Percentiles rank a stretch among this genome's conserved stretches.
phyloP scores from a whole-genome alignment of 2,113 vertebrate genomes.

The Tympanuchus pallidicinctus region DNA sequence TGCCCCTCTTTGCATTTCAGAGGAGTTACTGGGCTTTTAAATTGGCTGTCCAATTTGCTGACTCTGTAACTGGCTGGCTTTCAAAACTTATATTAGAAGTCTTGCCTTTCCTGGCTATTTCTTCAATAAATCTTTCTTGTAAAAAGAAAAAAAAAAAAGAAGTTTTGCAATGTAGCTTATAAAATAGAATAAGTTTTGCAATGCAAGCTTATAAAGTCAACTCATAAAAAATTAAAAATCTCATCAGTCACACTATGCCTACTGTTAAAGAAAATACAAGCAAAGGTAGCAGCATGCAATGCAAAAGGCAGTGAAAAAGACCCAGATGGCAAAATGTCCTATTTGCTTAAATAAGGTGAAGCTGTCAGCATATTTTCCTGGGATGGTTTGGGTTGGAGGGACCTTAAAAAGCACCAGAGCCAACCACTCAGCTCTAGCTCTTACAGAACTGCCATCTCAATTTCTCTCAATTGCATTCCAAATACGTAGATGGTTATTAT shows the following conservation, averaged over 20 bases:
- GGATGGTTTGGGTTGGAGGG: neutral
- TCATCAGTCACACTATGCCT: neutral
- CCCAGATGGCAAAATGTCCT: neutral
- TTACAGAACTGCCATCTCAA: neutral
- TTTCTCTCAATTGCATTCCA: conserved; percentile 6
- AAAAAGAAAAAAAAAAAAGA: neutral
- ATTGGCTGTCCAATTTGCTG: conserved; percentile 43
- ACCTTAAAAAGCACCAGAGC: neutral
- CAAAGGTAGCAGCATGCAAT: neutral
- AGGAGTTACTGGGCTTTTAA: conserved; percentile 38
- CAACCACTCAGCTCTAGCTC: neutral
- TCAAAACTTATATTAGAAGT: conserved; percentile 59
- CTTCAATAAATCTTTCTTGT: conserved; percentile 12
- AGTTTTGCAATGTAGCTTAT: too few relatives aligned
- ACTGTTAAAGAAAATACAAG: neutral
- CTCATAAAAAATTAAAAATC: conserved; percentile 7
- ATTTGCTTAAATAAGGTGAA: conserved; percentile 15
- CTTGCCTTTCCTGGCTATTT: conserved; percentile 3
- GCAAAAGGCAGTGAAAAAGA: neutral
- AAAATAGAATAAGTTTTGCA: neutral
- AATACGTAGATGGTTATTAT: neutral
- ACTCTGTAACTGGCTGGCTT: conserved; percentile 51
- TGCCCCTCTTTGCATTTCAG: conserved; percentile 50
- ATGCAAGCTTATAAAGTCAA: conserved; percentile 16
- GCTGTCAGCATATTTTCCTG: conserved; percentile 1